Evolutionary conservation across 2,888 invertebrate species (phyloP).

Genomic region (Pasiphila rectangulata): DNA sequence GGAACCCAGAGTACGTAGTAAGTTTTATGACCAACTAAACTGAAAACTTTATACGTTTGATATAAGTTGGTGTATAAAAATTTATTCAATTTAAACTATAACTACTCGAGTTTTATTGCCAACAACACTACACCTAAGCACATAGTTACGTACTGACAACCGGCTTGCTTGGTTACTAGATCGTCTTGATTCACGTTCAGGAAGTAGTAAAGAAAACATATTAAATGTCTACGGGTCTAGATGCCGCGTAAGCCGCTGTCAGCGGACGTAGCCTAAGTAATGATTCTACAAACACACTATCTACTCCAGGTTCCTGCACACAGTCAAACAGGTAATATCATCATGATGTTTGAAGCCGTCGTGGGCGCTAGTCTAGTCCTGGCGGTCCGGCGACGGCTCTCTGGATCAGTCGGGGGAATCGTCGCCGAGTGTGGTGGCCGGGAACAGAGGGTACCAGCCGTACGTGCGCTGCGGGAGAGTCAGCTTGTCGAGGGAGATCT

Average conservation of each 20-base stretch:
- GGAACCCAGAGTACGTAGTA: constrained; percentile 15
- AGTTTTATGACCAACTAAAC: too few relatives aligned
- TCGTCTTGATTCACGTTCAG: too few relatives aligned
- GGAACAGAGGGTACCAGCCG: constrained; percentile 96
- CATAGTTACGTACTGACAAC: constrained; percentile 10
- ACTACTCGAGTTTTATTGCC: constrained; percentile 18
- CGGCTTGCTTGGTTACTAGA: too few relatives aligned
- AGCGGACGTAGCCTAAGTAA: too few relatives aligned
- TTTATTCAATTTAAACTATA: not conserved
- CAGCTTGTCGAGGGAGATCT: constrained; percentile 91
- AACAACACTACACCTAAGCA: constrained; percentile 21
- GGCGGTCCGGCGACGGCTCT: constrained; percentile 78
- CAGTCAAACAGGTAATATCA: constrained; percentile 18
- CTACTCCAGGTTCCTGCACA: constrained; percentile 20
- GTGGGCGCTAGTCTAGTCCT: constrained; percentile 55
- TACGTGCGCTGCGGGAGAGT: constrained; percentile 89
- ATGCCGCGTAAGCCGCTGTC: too few relatives aligned
- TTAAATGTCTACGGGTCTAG: too few relatives aligned
- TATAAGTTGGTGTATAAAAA: too few relatives aligned
- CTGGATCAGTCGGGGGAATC: constrained; percentile 79
- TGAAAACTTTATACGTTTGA: too few relatives aligned
- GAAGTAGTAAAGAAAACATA: too few relatives aligned
- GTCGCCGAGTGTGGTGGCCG: constrained; percentile 89
- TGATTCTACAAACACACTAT: constrained; percentile 9
- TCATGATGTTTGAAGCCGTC: constrained; percentile 53